Percentiles rank a stretch among this genome's conserved stretches.
Evolutionary conservation across 2,888 invertebrate species (phyloP).

Genomic region (Nemotelus pantherinus): DNA sequence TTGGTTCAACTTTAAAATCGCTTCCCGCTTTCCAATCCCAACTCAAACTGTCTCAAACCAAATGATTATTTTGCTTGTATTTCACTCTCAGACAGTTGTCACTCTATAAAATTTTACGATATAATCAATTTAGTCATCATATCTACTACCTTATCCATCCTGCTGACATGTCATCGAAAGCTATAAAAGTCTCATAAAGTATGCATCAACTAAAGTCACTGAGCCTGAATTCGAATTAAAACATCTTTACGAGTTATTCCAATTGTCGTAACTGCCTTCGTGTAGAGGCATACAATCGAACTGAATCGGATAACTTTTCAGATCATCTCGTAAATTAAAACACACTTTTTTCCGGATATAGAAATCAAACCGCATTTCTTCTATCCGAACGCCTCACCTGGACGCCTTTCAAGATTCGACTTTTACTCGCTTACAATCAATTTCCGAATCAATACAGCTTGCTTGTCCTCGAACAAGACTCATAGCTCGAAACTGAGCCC

Average conservation of each 20-base stretch:
- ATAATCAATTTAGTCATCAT: background rate
- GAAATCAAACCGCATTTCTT: slow-evolving; percentile 6
- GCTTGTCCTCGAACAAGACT: background rate
- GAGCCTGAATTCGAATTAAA: background rate
- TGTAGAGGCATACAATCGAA: background rate
- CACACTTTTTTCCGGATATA: slow-evolving; percentile 6
- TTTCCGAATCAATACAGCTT: slow-evolving; percentile 6
- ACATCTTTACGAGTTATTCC: background rate
- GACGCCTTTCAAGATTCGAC: slow-evolving; percentile 1
- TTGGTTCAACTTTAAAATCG: too few species aligned
- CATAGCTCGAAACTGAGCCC: background rate
- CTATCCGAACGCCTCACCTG: slow-evolving; percentile 8
- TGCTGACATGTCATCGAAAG: background rate
- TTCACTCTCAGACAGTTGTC: slow-evolving; percentile 9
- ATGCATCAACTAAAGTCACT: background rate
- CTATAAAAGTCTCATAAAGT: slow-evolving; percentile 31
- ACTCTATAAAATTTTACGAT: slow-evolving; percentile 35
- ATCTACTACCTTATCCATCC: background rate
- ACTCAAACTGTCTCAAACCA: background rate
- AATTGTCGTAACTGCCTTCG: background rate
- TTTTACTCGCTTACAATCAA: background rate
- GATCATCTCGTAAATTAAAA: slow-evolving; percentile 39
- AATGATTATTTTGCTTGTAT: slow-evolving; percentile 11
- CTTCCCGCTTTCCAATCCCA: too few species aligned
- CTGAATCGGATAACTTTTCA: slow-evolving; percentile 6